Evolutionary conservation across 37 sponge, comb jelly and placozoan genomes (phyloP), one percentile per base, ranked within the genome.

Genomic region (Ephydatia muelleri): DNA sequence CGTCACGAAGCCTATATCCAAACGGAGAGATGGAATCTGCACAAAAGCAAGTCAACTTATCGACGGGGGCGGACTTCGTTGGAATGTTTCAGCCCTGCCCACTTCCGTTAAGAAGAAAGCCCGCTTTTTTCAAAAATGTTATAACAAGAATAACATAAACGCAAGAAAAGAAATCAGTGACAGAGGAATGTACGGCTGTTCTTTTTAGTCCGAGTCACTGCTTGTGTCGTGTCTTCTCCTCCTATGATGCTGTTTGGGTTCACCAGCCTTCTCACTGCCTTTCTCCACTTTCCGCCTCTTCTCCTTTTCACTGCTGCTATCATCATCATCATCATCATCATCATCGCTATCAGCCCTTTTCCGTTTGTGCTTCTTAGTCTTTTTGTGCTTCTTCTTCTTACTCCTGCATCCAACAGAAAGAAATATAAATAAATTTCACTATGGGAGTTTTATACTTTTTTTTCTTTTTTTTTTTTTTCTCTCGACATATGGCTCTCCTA

Each of bases 361-460:
- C 48, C 77, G 33, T 36, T 37, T 40, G 27, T 40, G 43, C 34
- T 36, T 76, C 28, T 37, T 40, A 1, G 38, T n/a, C n/a, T 57
- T 57, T 14, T 57, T 57, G 57, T 57, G 28, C 26, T 76, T 79
- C 80, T 64, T 79, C 80, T 64, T 65, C 66, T 48, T 48, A 75
- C 26, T 75, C 75, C 33, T 38, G 33, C 22, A 38, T 21, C 11
- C 36, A 36, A 34, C 75, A 38, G 75, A 26, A 5, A 75, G 12
- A 38, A 31, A 22, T 26, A 29, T 12, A 35, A 21, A 3, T 73
- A 5, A 32, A 36, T 6, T 73, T 36, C 33, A 35, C 34, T 36
- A 30, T 70, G 6, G 12, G 74, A 22, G 9, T 73, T 33, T 12
- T 30, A 3, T 31, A 35, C 22, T 16, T 3, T 8, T 8, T 30